These are phyloP conservation scores for Chaetoderma sp. DNA, from an alignment of 2,888 invertebrate genomes.

Conservation along the genomic window DNA sequence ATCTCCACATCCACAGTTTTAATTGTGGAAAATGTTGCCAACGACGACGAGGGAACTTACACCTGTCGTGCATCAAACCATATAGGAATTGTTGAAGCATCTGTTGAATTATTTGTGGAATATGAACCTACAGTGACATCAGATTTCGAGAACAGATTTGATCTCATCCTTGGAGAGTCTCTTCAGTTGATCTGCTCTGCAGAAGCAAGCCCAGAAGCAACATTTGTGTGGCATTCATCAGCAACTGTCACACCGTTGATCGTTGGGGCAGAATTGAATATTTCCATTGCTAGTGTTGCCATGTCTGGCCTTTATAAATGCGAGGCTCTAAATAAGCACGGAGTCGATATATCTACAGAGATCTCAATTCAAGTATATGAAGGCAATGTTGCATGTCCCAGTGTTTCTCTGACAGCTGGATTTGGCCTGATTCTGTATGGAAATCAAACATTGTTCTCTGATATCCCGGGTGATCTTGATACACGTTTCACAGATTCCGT, in stretches of 20 bases:
- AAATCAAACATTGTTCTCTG: too few relatives aligned
- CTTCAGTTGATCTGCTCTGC: background rate
- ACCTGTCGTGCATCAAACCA: background rate
- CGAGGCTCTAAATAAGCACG: background rate
- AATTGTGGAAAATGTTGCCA: background rate
- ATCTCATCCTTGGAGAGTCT: background rate
- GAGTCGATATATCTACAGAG: background rate
- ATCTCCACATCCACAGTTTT: background rate
- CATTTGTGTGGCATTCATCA: background rate
- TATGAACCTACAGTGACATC: background rate
- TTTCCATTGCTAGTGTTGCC: background rate
- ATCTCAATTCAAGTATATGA: background rate
- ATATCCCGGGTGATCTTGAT: too few relatives aligned
- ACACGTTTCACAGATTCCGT: too few relatives aligned
- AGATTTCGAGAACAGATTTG: background rate
- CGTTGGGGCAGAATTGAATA: background rate
- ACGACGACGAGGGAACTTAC: background rate
- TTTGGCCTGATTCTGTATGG: too few relatives aligned
- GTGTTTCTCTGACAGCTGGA: too few relatives aligned
- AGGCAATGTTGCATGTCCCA: background rate
- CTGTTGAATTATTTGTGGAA: background rate
- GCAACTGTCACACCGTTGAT: too few relatives aligned
- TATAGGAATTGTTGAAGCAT: background rate
- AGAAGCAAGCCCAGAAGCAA: background rate
- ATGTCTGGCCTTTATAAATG: background rate